Conservation (phyloP, 2,888 invertebrate species). For the Punctoribates punctum region DNA sequence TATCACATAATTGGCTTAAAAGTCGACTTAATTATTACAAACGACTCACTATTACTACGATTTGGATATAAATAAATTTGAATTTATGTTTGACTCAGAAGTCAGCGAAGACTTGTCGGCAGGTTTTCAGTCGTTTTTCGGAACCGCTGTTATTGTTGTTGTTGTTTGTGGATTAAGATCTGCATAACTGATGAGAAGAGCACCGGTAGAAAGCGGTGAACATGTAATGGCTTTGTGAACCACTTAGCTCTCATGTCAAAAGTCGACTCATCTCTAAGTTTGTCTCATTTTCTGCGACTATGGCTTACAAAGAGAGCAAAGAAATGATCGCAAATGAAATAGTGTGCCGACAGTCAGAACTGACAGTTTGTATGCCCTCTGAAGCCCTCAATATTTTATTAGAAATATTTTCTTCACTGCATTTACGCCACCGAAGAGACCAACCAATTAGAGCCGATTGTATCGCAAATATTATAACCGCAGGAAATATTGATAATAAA, state of each 20-base stretch:
- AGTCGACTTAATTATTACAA: slow-evolving; percentile 7
- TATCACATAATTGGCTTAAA: slow-evolving; percentile 21
- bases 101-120: slow-evolving; percentile 6
- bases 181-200: background rate
- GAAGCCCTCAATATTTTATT: no score
- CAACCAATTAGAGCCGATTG: no score
- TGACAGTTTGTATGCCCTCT: slow-evolving; percentile 7
- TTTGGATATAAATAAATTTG: slow-evolving; percentile 8
- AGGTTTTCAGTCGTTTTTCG: background rate
- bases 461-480: no score
- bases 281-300: background rate
- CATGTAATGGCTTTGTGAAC: background rate
- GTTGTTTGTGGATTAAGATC: slow-evolving; percentile 11
- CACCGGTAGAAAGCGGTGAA: background rate
- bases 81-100: background rate
- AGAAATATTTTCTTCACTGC: no score
- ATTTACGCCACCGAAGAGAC: no score
- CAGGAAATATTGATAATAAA: no score
- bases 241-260: background rate
- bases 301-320: background rate
- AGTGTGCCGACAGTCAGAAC: slow-evolving; percentile 21
- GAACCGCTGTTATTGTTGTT: background rate
- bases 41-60: background rate
- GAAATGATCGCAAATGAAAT: slow-evolving; percentile 8
- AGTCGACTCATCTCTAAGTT: background rate